A percentile compares a stretch with the other conserved stretches of the same genome.
phyloP scores from a whole-genome alignment of 2,888 invertebrate species.

The Drosophila phalerata region DNA sequence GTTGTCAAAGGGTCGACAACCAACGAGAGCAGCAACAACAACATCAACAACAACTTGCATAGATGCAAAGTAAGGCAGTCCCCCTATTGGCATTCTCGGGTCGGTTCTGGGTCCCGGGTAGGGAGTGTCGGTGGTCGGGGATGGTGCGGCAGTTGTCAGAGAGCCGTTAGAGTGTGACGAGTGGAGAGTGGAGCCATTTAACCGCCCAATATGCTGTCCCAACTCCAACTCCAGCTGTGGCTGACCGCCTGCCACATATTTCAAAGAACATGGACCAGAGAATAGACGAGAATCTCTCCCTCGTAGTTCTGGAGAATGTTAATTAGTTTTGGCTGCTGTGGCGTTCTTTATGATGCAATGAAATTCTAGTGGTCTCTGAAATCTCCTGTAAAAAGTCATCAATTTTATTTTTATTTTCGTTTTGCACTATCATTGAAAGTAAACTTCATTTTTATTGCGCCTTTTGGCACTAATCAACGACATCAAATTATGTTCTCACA shows the following conservation, averaged over 20 bases:
- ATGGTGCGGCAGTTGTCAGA: slow-evolving; percentile 32
- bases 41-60: slow-evolving; percentile 29
- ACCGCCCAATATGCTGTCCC: slow-evolving; percentile 34
- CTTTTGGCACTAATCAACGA: slow-evolving; percentile 44
- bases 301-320: slow-evolving; percentile 41
- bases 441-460: slow-evolving; percentile 50
- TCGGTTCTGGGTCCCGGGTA: background rate
- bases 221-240: slow-evolving; percentile 45
- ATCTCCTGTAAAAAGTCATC: slow-evolving; percentile 26
- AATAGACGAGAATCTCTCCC: slow-evolving; percentile 15
- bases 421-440: slow-evolving; percentile 36
- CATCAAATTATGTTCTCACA: slow-evolving; percentile 48
- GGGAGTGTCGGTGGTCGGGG: slow-evolving; percentile 22
- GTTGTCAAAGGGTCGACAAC: slow-evolving; percentile 63
- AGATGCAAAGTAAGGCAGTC: slow-evolving; percentile 37
- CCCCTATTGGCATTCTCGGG: slow-evolving; percentile 30
- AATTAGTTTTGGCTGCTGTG: slow-evolving; percentile 55
- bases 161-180: slow-evolving; percentile 66
- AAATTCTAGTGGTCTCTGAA: slow-evolving; percentile 41
- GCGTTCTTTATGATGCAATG: slow-evolving; percentile 37
- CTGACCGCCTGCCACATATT: slow-evolving; percentile 69
- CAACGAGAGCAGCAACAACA: slow-evolving; percentile 25
- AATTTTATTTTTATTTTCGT: slow-evolving; percentile 13
- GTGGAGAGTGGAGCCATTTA: slow-evolving; percentile 45
- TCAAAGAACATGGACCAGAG: slow-evolving; percentile 37